These are phyloP conservation scores for Nixonia krombeini DNA, from an alignment of 1,140 invertebrate species.

Conservation along the genomic window DNA sequence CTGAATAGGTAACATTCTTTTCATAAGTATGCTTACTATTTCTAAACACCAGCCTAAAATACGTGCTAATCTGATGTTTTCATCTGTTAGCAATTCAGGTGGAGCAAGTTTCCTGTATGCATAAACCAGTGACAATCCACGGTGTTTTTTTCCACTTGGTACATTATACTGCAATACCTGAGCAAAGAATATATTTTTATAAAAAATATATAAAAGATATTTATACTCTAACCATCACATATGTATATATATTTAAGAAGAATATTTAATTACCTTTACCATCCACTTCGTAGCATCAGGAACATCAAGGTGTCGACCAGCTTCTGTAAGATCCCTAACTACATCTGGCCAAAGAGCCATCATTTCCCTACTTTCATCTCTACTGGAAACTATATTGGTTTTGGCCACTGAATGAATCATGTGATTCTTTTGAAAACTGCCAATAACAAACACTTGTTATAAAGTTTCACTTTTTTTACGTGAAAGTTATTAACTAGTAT, in stretches of 20 bases:
- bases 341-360: conserved; percentile 90
- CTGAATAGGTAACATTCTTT: no score
- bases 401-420: conserved; percentile 71
- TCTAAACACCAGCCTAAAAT: conserved; percentile 96
- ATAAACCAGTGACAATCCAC: conserved; percentile 85
- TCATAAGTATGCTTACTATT: conserved; percentile 88
- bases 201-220: not conserved
- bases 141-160: conserved; percentile 82
- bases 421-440: conserved; percentile 36
- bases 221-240: no score
- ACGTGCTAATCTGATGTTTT: conserved; percentile 84
- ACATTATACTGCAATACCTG: conserved; percentile 87
- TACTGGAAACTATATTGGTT: conserved; percentile 75
- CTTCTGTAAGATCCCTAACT: conserved; percentile 84
- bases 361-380: conserved; percentile 88
- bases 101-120: conserved; percentile 83
- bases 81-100: conserved; percentile 77
- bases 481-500: no score
- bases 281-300: conserved; percentile 85
- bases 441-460: not conserved
- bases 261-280: conserved; percentile 76
- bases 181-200: conserved; percentile 32
- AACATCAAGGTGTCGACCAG: conserved; percentile 79
- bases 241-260: no score
- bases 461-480: no score